Conservation (phyloP, 2,888 invertebrate genomes). For the Ochropleura plecta region DNA sequence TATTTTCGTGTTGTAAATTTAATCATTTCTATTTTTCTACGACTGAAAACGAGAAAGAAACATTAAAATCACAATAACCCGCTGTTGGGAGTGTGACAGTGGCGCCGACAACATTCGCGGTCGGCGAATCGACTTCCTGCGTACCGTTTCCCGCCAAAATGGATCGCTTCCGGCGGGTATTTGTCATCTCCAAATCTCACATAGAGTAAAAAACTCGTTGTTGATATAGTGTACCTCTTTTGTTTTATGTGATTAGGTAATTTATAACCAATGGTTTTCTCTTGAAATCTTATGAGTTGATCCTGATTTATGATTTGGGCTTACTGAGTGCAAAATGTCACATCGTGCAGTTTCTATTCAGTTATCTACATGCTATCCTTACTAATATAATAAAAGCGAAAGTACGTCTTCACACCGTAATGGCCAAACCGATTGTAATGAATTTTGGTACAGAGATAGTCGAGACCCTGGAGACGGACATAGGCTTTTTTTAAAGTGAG, state of each 20-base stretch:
- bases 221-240: conserved; percentile 29
- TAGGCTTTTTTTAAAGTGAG: no score
- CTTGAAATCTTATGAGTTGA: not conserved
- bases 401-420: no score
- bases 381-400: no score
- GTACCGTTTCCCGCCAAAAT: conserved; percentile 89
- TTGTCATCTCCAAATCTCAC: conserved; percentile 87
- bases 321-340: not conserved
- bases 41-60: conserved; percentile 61
- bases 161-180: conserved; percentile 89
- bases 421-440: no score
- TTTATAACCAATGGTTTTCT: not conserved
- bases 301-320: not conserved
- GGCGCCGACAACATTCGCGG: conserved; percentile 89
- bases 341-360: not conserved
- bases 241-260: conserved; percentile 1
- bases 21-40: conserved; percentile 12
- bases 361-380: not conserved
- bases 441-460: no score
- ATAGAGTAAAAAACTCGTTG: conserved; percentile 70
- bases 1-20: not conserved
- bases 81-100: conserved; percentile 69
- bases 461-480: no score
- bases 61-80: conserved; percentile 71
- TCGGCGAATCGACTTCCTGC: conserved; percentile 89